Conservation (phyloP, 1,140 invertebrate species). For the Camponotus floridanus region DNA sequence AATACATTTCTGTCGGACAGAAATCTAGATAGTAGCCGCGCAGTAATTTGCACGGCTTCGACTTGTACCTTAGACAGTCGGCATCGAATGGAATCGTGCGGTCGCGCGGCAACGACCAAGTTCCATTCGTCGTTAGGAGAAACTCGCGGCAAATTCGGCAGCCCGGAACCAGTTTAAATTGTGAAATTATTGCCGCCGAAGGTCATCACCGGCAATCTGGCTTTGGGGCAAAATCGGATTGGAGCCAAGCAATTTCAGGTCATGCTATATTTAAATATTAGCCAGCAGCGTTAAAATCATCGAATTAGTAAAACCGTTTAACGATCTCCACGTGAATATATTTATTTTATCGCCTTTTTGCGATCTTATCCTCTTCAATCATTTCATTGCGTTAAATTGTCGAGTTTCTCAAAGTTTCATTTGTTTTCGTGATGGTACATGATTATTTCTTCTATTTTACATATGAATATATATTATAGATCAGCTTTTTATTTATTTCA, state of each 20-base stretch:
- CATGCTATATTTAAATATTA: slow-evolving; percentile 29
- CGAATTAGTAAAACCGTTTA: slow-evolving; percentile 2
- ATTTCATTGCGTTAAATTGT: background rate
- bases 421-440: background rate
- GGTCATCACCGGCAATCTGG: slow-evolving; percentile 39
- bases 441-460: no score
- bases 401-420: background rate
- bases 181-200: slow-evolving; percentile 55
- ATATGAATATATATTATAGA: background rate
- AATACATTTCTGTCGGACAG: slow-evolving; percentile 42
- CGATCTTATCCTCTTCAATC: background rate
- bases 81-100: slow-evolving; percentile 52
- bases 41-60: slow-evolving; percentile 45
- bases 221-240: slow-evolving; percentile 52
- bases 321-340: slow-evolving; percentile 1
- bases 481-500: background rate
- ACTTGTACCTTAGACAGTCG: slow-evolving; percentile 47
- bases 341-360: background rate
- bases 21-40: slow-evolving; percentile 35
- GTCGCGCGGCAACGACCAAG: slow-evolving; percentile 49
- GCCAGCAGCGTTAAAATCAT: slow-evolving; percentile 17
- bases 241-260: slow-evolving; percentile 2
- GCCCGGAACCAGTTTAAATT: slow-evolving; percentile 48
- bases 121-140: slow-evolving; percentile 51
- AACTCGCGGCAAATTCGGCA: slow-evolving; percentile 35